Base-by-base conservation (phyloP, 2,888 invertebrate species). In the Taphrorychus bicolor region DNA sequence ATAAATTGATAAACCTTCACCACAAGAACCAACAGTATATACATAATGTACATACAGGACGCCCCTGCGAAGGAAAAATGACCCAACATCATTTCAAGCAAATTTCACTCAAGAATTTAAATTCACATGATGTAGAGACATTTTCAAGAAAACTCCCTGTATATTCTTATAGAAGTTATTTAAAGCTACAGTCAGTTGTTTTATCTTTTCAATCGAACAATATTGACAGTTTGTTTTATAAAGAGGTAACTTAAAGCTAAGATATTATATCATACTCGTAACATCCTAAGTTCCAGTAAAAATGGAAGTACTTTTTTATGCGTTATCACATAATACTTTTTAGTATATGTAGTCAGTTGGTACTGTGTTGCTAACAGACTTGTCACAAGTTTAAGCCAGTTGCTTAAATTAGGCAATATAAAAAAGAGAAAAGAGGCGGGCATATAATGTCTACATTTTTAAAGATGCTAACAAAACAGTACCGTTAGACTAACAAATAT, bases 241-340 rank as follows among this genome's bases (percentile, higher is more conserved):
- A 61, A 18, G 16, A 58, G 53, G 56, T 51, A 56, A 70, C 60
- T 63, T 66, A 70, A 60, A 14, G n/a, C n/a, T n/a, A n/a, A 42
- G 18, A 24, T 66, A 66, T 11, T 11, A 11, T 32, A 32, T 32
- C 11, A 32, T 32, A 32, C 32, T 32, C 32, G 32, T 32, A 32
- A 32, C 24, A 58, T 3, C 40, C 53, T 60, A 66, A 40, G 52
- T 68, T 70, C 71, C 68, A 71, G 61, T 72, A 72, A 73, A 73
- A 73, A 66, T 67, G 73, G 73, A 75, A 73, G 64, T 71, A 73
- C 71, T 58, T 63, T 71, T 73, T 72, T 76, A 77, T 77, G 76
- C 76, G 62, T 75, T 75, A 77, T 76, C 78, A 77, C 74, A 74
- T 70, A 67, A 69, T 71, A 65, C 59, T 7, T 22, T 59, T 54